Conservation (phyloP, 2,113 vertebrate species). For the Onychostoma macrolepis region DNA sequence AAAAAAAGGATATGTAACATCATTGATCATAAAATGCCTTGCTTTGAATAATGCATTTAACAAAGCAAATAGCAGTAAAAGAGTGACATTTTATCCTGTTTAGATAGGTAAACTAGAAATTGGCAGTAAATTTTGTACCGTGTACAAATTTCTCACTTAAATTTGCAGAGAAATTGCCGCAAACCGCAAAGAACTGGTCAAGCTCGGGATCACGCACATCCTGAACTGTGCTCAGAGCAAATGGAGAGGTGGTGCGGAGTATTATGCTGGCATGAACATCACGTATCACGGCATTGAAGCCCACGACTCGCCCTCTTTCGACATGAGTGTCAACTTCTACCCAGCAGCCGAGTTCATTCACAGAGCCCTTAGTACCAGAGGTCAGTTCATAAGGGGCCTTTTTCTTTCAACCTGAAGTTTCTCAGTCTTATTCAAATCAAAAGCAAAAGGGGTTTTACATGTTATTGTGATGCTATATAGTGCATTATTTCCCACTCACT, state of each 20-base stretch:
- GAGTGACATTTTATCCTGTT: not conserved
- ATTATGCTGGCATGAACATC: slow-evolving; percentile 87
- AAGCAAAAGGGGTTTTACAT: not conserved
- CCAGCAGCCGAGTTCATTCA: slow-evolving; percentile 93
- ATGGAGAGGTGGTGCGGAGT: slow-evolving; percentile 86
- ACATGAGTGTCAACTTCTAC: slow-evolving; percentile 98
- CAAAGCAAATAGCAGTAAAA: not conserved
- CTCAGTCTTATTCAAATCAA: not conserved
- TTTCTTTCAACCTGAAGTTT: not conserved
- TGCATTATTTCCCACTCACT: too few relatives aligned
- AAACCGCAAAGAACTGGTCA: slow-evolving; percentile 84
- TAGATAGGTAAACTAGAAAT: not conserved
- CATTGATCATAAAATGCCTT: not conserved
- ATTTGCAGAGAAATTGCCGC: slow-evolving; percentile 87
- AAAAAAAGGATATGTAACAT: not conserved
- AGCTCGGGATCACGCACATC: slow-evolving; percentile 89
- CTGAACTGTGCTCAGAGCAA: slow-evolving; percentile 92
- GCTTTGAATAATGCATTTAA: not conserved
- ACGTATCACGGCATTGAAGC: slow-evolving; percentile 92
- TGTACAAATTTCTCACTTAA: not conserved
- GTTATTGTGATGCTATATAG: too few relatives aligned
- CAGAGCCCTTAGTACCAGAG: slow-evolving; percentile 82
- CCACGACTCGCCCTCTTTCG: slow-evolving; percentile 90
- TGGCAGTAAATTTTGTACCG: not conserved
- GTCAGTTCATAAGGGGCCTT: slow-evolving; percentile 41